These are phyloP conservation scores for Entomobrya multifasciata DNA, from an alignment of 2,888 invertebrate genomes.

Conservation along the genomic window DNA sequence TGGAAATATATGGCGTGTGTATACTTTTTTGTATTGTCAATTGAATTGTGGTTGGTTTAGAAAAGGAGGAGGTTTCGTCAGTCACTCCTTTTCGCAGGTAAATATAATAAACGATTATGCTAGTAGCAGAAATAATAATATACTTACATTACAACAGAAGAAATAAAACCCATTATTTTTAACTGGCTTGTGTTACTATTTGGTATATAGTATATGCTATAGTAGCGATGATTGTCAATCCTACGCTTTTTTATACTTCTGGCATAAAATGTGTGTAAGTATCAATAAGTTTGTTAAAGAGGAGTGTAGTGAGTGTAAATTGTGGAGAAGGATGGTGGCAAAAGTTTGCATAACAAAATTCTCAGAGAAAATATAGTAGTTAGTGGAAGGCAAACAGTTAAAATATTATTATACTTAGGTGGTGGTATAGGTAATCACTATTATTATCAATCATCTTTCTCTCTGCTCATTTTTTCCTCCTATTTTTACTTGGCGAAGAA, in stretches of 20 bases:
- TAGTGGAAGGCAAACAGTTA: neutral
- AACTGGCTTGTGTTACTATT: neutral
- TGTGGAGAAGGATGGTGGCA: neutral
- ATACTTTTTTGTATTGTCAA: neutral
- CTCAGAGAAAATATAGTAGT: too few relatives aligned
- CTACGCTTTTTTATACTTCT: neutral
- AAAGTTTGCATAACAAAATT: too few relatives aligned
- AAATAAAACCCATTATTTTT: neutral
- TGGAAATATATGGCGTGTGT: neutral
- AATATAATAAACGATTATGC: conserved; percentile 2
- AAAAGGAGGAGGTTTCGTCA: conserved; percentile 15
- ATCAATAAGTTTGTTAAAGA: neutral
- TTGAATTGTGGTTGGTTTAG: neutral
- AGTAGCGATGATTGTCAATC: too few relatives aligned
- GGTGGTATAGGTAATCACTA: neutral
- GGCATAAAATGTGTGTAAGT: neutral
- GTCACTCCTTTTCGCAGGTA: conserved; percentile 11
- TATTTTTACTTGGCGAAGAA: conserved; percentile 4
- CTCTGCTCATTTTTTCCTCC: neutral
- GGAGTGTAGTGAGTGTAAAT: neutral
- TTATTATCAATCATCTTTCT: conserved; percentile 35
- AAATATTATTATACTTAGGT: neutral
- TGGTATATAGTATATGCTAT: neutral
- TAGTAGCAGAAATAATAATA: conserved; percentile 9
- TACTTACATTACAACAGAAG: neutral